phyloP scores from a whole-genome alignment of 2,113 vertebrate genomes.

The Cheilinus undulatus region DNA sequence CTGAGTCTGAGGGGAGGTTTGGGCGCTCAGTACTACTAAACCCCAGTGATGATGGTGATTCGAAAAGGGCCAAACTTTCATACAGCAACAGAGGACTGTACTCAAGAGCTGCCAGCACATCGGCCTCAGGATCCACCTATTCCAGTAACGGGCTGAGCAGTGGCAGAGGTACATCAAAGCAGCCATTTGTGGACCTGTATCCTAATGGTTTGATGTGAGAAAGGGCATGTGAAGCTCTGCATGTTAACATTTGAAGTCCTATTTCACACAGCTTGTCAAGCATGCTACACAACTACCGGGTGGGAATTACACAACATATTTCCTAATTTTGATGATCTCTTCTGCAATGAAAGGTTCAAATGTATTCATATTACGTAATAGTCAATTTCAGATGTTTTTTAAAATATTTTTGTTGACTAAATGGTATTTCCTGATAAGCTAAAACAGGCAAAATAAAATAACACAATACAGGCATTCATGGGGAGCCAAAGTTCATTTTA shows the following conservation, averaged over 20 bases:
- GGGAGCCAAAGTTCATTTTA: too few relatives aligned
- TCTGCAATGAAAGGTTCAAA: too few relatives aligned
- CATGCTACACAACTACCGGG: neutral
- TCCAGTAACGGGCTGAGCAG: slow-evolving; percentile 79
- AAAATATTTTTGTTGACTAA: too few relatives aligned
- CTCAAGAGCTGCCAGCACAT: slow-evolving; percentile 83
- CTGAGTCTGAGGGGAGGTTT: slow-evolving; percentile 88
- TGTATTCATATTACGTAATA: too few relatives aligned
- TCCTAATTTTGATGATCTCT: neutral
- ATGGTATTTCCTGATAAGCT: too few relatives aligned
- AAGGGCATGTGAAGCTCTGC: neutral
- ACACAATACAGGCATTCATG: too few relatives aligned
- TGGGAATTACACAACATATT: too few relatives aligned
- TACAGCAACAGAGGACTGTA: slow-evolving; percentile 87
- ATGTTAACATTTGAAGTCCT: neutral
- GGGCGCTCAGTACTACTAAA: slow-evolving; percentile 88
- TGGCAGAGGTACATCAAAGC: slow-evolving; percentile 82
- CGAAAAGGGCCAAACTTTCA: slow-evolving; percentile 95
- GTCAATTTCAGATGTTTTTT: too few relatives aligned
- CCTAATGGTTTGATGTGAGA: neutral
- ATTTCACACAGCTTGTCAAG: neutral
- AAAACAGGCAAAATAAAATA: too few relatives aligned
- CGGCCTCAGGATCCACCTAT: slow-evolving; percentile 84
- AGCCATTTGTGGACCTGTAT: neutral
- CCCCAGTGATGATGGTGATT: slow-evolving; percentile 88